Conservation (phyloP, 2,113 vertebrate species). For the Colossoma macropomum region DNA sequence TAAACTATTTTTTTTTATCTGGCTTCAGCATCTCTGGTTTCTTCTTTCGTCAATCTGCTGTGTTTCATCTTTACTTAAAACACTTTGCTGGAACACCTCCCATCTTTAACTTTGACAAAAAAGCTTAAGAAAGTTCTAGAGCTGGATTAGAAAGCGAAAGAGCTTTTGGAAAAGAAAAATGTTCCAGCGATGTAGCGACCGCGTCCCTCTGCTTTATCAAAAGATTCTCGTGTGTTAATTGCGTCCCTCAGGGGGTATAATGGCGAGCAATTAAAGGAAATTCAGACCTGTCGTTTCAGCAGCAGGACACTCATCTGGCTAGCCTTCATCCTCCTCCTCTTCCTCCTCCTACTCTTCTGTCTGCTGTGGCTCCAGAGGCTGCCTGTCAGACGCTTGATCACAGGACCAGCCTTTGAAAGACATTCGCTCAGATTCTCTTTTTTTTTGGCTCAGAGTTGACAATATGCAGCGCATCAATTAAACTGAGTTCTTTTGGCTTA, state of each 20-base stretch:
- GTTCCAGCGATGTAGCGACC: not conserved
- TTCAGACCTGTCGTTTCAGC: slow-evolving; percentile 35
- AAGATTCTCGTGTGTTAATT: slow-evolving; percentile 42
- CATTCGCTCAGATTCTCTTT: slow-evolving; percentile 15
- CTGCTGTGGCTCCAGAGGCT: slow-evolving; percentile 31
- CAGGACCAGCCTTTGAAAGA: slow-evolving; percentile 15
- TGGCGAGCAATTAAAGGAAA: slow-evolving; percentile 41
- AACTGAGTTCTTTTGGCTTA: slow-evolving; percentile 22
- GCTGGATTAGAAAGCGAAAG: not conserved
- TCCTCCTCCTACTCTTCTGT: slow-evolving; percentile 23
- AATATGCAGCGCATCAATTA: slow-evolving; percentile 47
- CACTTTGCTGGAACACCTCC: not conserved
- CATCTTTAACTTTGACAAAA: not conserved
- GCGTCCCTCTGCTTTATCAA: slow-evolving; percentile 12
- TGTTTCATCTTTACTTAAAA: slow-evolving; percentile 18
- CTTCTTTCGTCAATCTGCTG: not conserved
- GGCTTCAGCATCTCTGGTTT: not conserved
- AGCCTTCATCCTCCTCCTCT: slow-evolving; percentile 34
- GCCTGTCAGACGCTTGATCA: slow-evolving; percentile 29
- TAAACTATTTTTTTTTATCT: not conserved
- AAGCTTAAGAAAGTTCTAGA: not conserved
- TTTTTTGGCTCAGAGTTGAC: slow-evolving; percentile 25
- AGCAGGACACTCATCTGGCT: slow-evolving; percentile 36
- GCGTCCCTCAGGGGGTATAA: slow-evolving; percentile 29
- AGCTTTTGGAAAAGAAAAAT: not conserved